Evolutionary conservation across 2,888 invertebrate genomes (phyloP).

Genomic region (Lycophotia porphyrea): DNA sequence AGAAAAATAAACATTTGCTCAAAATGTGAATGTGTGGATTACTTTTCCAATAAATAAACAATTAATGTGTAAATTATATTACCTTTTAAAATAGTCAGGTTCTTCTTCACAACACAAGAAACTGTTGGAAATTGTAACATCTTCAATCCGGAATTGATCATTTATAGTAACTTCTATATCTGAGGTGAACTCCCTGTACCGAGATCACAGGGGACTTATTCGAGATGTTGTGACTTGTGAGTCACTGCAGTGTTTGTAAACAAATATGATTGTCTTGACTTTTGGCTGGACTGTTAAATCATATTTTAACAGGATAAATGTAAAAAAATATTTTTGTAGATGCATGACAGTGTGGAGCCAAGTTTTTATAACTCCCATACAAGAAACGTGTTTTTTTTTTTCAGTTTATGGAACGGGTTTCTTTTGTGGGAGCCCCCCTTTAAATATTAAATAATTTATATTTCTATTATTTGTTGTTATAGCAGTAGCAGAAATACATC

Average conservation of each 20-base stretch:
- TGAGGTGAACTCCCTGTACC: constrained; percentile 54
- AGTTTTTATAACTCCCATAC: too few relatives aligned
- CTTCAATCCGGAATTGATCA: neutral
- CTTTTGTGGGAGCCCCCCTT: too few relatives aligned
- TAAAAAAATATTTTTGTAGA: neutral
- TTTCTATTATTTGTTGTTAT: too few relatives aligned
- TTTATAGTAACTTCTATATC: constrained; percentile 42
- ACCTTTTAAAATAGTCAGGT: constrained; percentile 10
- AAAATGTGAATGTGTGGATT: neutral
- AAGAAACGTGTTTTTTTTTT: too few relatives aligned
- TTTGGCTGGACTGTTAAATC: neutral
- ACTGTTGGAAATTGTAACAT: constrained; percentile 35
- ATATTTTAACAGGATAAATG: constrained; percentile 38
- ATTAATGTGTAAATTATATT: neutral
- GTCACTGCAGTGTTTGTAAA: constrained; percentile 35
- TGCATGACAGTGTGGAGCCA: constrained; percentile 4
- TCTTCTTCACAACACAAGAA: constrained; percentile 28
- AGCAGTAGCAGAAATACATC: too few relatives aligned
- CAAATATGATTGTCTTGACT: constrained; percentile 1
- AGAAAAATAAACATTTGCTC: too few relatives aligned
- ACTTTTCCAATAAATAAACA: neutral
- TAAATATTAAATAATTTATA: too few relatives aligned
- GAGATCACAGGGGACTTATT: constrained; percentile 34
- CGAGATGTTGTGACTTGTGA: neutral
- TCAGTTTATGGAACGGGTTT: too few relatives aligned